Evolutionary conservation across 2,797 vertebrate species (phyloP).

Genomic region (Myripristis jacobus): DNA sequence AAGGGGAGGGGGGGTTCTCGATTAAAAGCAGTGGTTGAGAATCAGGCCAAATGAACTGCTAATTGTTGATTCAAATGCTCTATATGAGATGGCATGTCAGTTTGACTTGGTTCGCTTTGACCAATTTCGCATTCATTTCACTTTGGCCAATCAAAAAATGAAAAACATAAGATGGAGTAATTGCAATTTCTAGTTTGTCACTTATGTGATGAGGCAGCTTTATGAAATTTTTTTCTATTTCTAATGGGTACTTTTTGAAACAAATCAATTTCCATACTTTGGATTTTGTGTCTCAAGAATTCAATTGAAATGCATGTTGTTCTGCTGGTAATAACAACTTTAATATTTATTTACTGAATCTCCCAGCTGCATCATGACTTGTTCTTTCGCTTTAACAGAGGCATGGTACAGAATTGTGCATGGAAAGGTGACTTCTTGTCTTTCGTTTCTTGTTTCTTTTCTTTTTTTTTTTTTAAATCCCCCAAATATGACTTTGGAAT

Average conservation of each 20-base stretch:
- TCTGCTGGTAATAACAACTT: slow-evolving; percentile 59
- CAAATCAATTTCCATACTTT: slow-evolving; percentile 53
- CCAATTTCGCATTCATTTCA: slow-evolving; percentile 67
- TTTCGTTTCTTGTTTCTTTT: slow-evolving; percentile 71
- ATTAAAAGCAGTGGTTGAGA: slow-evolving; percentile 89
- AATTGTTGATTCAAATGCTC: slow-evolving; percentile 86
- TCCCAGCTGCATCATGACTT: slow-evolving; percentile 96
- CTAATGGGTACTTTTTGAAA: slow-evolving; percentile 43
- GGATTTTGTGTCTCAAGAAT: slow-evolving; percentile 46
- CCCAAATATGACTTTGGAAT: slow-evolving; percentile 75
- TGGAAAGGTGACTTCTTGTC: slow-evolving; percentile 79
- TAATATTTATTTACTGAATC: slow-evolving; percentile 68
- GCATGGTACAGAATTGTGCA: slow-evolving; percentile 83
- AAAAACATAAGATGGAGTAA: slow-evolving; percentile 70
- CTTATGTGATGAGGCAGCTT: slow-evolving; percentile 95
- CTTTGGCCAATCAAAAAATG: slow-evolving; percentile 71
- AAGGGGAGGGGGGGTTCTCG: slow-evolving; percentile 68
- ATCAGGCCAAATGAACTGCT: slow-evolving; percentile 92
- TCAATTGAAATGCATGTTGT: slow-evolving; percentile 73
- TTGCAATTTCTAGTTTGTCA: slow-evolving; percentile 66
- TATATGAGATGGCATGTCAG: slow-evolving; percentile 85
- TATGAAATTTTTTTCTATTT: slow-evolving; percentile 65
- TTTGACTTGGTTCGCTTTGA: slow-evolving; percentile 68
- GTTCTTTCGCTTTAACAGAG: slow-evolving; percentile 80
- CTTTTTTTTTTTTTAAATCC: slow-evolving; percentile 65